Base-by-base conservation (phyloP, 1,140 invertebrate genomes). In the Marisa cornuarietis region DNA sequence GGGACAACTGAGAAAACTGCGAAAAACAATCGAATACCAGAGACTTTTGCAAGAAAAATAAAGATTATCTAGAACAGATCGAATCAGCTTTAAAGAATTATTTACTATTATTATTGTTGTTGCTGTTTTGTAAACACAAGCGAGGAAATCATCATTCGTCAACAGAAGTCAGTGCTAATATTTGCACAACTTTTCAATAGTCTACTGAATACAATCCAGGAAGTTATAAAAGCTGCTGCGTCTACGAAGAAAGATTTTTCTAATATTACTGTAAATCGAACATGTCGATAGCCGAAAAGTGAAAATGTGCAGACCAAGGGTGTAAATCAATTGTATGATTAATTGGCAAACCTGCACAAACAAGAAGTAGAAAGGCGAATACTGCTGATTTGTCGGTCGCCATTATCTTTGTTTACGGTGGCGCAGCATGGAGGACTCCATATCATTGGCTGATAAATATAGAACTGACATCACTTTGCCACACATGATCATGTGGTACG, bases 371-470 rank as follows among this genome's bases (percentile, higher is more conserved):
- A 24, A 77, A 11, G 31, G 24, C 18, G n/a, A 77, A 42, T 42
- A 58, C 51, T 24, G 76, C 26, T 63, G 68, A 54, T 24, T 10
- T 66, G 14, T 14, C 7, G 4, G 42, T 14, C 31, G 76, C 76
- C 76, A 77, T 77, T 52, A 69, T 77, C 63, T 77, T 77, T 77
- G 75, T 65, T 68, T 49, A 72, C 49, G 52, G 24, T n/a, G 42
- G 18, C n/a, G 49, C 22, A 8, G 63, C 4, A 14, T 31, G 24
- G n/a, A 49, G 54, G 24, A 42, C 63, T 26, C 13, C 42, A 42
- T n/a, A 52, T 77, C 20, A 77, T 77, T 77, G 76, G 76, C 22
- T 63, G 54, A 42, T 68, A 77, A 54, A 51, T 63, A 52, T 77
- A 65, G 76, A 20, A 51, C 66, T 77, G 65, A 76, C 74, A 42